Conservation (phyloP, 2,113 vertebrate species). For the Lycocorax pyrrhopterus region DNA sequence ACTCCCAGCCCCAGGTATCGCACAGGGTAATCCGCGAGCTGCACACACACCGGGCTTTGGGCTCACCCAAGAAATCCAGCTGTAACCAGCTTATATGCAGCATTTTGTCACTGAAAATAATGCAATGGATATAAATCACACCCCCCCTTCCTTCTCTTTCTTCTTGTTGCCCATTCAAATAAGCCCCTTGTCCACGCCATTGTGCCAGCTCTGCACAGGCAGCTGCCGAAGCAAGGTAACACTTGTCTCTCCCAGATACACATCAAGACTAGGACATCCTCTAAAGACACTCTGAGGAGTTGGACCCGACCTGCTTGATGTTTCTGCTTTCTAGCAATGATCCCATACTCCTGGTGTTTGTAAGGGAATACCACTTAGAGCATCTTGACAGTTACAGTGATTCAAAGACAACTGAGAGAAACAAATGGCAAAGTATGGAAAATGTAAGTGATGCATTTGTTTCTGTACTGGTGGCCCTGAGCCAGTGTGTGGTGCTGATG, state of each 20-base stretch:
- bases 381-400: neutral
- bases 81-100: neutral
- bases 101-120: conserved; percentile 10
- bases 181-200: neutral
- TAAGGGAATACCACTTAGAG: neutral
- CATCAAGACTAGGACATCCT: neutral
- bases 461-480: neutral
- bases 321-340: neutral
- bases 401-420: neutral
- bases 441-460: neutral
- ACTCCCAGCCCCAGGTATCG: neutral
- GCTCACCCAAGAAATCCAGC: neutral
- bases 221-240: neutral
- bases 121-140: conserved; percentile 14
- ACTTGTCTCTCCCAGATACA: neutral
- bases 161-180: neutral
- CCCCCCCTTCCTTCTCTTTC: neutral
- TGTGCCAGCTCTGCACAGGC: neutral
- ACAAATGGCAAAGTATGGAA: neutral
- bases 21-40: rapidly evolving
- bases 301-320: neutral
- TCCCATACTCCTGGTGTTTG: neutral
- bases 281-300: neutral
- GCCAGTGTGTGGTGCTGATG: neutral
- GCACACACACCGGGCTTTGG: neutral